Evolutionary conservation across 2,113 vertebrate species (phyloP).

Genomic region (Stegastes partitus): DNA sequence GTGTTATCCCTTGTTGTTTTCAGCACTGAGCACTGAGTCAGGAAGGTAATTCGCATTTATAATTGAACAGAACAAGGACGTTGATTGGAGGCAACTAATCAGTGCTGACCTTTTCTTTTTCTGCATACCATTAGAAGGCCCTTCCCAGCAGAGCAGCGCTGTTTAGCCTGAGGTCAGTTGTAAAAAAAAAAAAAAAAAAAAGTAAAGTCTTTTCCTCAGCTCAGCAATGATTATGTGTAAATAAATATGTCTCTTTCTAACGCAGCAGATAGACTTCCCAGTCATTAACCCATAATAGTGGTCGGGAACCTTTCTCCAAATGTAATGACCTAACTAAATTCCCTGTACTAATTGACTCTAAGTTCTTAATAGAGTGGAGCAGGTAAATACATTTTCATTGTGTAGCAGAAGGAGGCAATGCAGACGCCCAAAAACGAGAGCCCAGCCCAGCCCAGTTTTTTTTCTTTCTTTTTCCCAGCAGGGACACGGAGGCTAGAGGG

Average conservation of each 20-base stretch:
- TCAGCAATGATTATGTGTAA: slow-evolving; percentile 32
- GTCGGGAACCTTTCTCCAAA: slow-evolving; percentile 37
- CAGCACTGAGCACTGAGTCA: background rate
- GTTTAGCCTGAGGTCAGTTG: slow-evolving; percentile 58
- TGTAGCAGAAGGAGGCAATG: slow-evolving; percentile 18
- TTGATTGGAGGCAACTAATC: slow-evolving; percentile 52
- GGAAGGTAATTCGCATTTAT: slow-evolving; percentile 28
- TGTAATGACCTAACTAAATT: slow-evolving; percentile 53
- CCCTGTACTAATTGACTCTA: slow-evolving; percentile 56
- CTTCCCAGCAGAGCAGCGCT: slow-evolving; percentile 10
- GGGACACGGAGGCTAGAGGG: background rate
- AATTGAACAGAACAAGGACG: slow-evolving; percentile 33
- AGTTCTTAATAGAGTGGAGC: slow-evolving; percentile 15
- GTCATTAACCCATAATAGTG: slow-evolving; percentile 64
- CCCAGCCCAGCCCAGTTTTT: too few relatives aligned
- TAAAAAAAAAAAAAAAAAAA: too few relatives aligned
- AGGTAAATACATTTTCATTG: slow-evolving; percentile 46
- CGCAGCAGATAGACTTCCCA: slow-evolving; percentile 30
- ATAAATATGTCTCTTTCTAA: slow-evolving; percentile 43
- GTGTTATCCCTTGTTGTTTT: slow-evolving; percentile 13
- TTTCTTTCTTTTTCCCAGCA: slow-evolving; percentile 4
- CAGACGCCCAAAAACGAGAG: background rate
- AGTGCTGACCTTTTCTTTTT: slow-evolving; percentile 50
- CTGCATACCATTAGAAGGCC: slow-evolving; percentile 13
- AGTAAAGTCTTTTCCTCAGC: slow-evolving; percentile 25